Conservation (phyloP, 2,113 vertebrate species). For the Prionailurus bengalensis region DNA sequence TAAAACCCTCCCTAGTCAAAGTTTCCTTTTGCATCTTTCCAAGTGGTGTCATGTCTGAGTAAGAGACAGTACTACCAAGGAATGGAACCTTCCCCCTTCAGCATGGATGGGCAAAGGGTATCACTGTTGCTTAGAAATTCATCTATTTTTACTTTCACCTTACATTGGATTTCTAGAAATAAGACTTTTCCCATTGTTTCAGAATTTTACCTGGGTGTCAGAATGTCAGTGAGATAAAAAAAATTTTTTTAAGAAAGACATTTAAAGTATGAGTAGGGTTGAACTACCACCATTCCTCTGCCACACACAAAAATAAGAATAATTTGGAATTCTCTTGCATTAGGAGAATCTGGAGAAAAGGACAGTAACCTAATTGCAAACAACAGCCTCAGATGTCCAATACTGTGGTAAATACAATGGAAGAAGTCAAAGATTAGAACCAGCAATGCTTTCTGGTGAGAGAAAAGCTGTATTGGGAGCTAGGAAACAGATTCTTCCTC, state of each 20-base stretch:
- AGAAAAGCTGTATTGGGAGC: neutral
- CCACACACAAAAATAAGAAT: neutral
- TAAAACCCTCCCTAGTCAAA: neutral
- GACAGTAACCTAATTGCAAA: neutral
- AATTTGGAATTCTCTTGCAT: neutral
- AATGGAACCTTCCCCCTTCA: neutral
- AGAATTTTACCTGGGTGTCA: slow-evolving; percentile 34
- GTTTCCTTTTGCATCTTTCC: neutral
- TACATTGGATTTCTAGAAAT: neutral
- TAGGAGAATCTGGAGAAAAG: neutral
- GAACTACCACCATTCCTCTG: neutral
- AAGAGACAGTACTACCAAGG: neutral
- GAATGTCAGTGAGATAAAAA: neutral
- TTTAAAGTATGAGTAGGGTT: neutral
- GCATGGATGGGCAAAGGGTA: neutral
- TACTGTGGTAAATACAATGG: neutral
- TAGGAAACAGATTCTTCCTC: neutral
- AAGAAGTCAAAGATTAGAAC: neutral
- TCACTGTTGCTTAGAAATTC: neutral
- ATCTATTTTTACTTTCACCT: slow-evolving; percentile 20
- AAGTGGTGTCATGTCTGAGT: neutral
- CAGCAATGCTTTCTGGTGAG: neutral
- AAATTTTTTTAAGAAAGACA: neutral
- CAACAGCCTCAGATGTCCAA: neutral
- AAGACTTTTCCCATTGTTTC: neutral